A percentile compares a stretch with the other conserved stretches of the same genome.
Evolutionary conservation across 2,888 invertebrate species (phyloP).

Genomic region (Andrena marginata): DNA sequence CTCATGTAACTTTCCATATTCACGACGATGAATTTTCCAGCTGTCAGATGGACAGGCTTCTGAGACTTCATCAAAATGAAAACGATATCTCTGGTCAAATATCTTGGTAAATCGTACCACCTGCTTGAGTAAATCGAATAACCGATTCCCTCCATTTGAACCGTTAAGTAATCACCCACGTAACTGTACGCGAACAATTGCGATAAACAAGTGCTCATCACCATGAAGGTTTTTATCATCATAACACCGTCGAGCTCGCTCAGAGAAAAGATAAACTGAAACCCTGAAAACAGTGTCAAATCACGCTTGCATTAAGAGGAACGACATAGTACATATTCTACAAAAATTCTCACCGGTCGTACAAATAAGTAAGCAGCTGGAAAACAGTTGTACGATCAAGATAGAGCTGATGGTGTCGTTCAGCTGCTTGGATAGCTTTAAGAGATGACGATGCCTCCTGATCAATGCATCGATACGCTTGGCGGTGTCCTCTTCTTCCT

Average conservation of each 20-base stretch:
- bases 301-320: rapidly evolving
- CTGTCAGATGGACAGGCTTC: not conserved
- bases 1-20: slow-evolving; percentile 33
- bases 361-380: slow-evolving; percentile 30
- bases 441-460: slow-evolving; percentile 63
- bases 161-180: slow-evolving; percentile 34
- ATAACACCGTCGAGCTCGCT: not conserved
- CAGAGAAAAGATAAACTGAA: slow-evolving; percentile 38
- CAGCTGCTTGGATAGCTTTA: slow-evolving; percentile 58
- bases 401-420: slow-evolving; percentile 51
- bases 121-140: slow-evolving; percentile 2
- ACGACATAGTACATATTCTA: too few relatives aligned
- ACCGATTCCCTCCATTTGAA: slow-evolving; percentile 20
- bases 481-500: not conserved
- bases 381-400: slow-evolving; percentile 22
- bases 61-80: slow-evolving; percentile 20
- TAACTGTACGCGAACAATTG: slow-evolving; percentile 41
- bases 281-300: not conserved
- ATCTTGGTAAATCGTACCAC: slow-evolving; percentile 32
- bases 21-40: slow-evolving; percentile 16
- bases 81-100: not conserved
- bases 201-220: not conserved
- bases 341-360: slow-evolving; percentile 4
- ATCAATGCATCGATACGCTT: slow-evolving; percentile 10
- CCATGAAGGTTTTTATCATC: slow-evolving; percentile 6